Percentiles rank a stretch among this genome's conserved stretches.
Evolutionary conservation across 2,113 vertebrate species (phyloP).

Genomic region (Callocephalon fimbriatum): DNA sequence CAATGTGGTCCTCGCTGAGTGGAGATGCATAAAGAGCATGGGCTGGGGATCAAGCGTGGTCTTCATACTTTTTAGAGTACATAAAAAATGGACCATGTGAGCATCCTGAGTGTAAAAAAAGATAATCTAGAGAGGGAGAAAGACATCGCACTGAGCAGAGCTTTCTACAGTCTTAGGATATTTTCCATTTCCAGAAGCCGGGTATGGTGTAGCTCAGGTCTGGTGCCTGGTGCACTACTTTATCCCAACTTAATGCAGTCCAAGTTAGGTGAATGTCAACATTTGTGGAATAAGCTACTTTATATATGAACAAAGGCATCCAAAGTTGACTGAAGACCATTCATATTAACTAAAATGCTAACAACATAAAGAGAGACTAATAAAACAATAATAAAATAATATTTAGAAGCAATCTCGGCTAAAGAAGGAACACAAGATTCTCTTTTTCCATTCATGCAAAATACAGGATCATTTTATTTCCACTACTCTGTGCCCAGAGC

Average conservation of each 20-base stretch:
- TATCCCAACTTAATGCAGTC: background rate
- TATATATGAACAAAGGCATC: background rate
- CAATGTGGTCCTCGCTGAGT: background rate
- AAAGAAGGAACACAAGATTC: background rate
- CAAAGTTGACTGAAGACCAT: background rate
- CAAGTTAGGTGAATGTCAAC: background rate
- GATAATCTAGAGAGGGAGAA: background rate
- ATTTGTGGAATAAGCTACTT: background rate
- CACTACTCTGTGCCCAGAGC: background rate
- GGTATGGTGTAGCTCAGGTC: background rate
- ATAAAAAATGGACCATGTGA: fast-evolving
- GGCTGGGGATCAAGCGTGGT: background rate
- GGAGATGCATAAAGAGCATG: fast-evolving
- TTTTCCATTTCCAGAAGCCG: background rate
- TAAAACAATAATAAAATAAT: background rate
- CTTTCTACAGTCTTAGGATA: background rate
- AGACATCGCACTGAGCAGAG: background rate
- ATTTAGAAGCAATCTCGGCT: background rate
- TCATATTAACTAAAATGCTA: background rate
- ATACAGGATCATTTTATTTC: background rate
- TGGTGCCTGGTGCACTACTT: background rate
- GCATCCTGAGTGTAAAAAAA: background rate
- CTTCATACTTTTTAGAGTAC: background rate
- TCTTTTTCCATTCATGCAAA: background rate
- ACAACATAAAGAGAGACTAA: background rate